Percentiles rank a stretch among this genome's conserved stretches.
phyloP scores from a whole-genome alignment of 1,140 invertebrate species.

The Bicyclus anynana region DNA sequence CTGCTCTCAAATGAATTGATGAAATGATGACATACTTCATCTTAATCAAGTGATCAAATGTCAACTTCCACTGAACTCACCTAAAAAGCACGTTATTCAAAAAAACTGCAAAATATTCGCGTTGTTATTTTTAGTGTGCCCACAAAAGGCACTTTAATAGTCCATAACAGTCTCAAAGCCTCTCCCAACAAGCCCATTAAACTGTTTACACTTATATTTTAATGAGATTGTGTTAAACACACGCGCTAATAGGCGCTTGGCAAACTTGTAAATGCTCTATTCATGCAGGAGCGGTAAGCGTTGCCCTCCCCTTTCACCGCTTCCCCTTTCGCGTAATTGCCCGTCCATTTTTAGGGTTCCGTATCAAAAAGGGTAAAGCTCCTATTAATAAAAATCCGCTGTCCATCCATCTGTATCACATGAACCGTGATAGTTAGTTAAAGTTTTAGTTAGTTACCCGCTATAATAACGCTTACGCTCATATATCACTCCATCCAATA shows the following conservation, averaged over 20 bases:
- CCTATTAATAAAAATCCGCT: too few relatives aligned
- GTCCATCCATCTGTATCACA: too few relatives aligned
- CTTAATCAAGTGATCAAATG: too few relatives aligned
- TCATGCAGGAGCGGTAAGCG: constrained; percentile 5
- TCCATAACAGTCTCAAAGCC: constrained; percentile 19
- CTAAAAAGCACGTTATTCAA: too few relatives aligned
- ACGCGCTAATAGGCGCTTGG: constrained; percentile 22
- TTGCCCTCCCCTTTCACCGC: neutral
- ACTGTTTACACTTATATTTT: constrained; percentile 19
- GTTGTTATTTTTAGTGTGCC: neutral
- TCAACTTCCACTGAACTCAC: too few relatives aligned
- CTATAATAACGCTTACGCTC: too few relatives aligned
- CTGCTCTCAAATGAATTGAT: too few relatives aligned
- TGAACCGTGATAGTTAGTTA: too few relatives aligned
- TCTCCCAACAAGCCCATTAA: constrained; percentile 19
- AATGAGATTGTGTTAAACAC: constrained; percentile 22
- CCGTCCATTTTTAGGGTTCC: neutral
- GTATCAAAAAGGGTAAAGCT: neutral
- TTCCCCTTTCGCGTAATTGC: neutral
- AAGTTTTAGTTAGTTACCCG: too few relatives aligned
- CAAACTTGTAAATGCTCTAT: constrained; percentile 20
- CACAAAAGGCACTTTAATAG: neutral
- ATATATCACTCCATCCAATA: too few relatives aligned
- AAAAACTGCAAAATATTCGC: too few relatives aligned
- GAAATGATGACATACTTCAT: too few relatives aligned